A percentile compares a stretch with the other conserved stretches of the same genome.
Conservation (phyloP, 2,888 invertebrate genomes). For the Fragum whitleyi region DNA sequence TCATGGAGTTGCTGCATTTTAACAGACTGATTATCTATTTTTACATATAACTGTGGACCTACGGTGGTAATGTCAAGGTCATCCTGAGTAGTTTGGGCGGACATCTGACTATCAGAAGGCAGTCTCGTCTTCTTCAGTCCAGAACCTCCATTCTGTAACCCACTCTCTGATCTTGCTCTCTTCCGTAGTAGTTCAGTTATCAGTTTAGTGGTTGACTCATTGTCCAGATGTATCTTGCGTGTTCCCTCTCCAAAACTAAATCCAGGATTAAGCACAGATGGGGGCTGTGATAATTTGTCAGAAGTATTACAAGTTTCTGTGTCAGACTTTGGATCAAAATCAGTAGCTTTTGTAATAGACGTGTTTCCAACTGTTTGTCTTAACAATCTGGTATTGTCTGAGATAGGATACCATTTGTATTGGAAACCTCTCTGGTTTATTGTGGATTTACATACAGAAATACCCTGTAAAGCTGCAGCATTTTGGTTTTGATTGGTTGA, state of each 20-base stretch:
- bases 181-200: constrained; percentile 8
- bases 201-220: background rate
- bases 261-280: background rate
- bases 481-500: background rate
- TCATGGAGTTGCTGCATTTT: no score
- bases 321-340: background rate
- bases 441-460: background rate
- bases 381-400: background rate
- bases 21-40: no score
- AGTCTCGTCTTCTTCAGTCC: background rate
- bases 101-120: background rate
- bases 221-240: background rate
- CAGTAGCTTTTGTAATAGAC: background rate
- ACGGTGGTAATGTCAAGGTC: no score
- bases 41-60: no score
- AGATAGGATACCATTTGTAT: background rate
- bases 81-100: no score
- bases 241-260: background rate
- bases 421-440: background rate
- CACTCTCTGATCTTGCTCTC: background rate
- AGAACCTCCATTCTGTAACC: background rate
- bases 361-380: background rate
- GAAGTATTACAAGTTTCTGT: background rate
- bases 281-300: background rate
- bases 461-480: background rate